Base-by-base conservation (phyloP, 2,888 invertebrate species). In the Ctenicera cuprea region DNA sequence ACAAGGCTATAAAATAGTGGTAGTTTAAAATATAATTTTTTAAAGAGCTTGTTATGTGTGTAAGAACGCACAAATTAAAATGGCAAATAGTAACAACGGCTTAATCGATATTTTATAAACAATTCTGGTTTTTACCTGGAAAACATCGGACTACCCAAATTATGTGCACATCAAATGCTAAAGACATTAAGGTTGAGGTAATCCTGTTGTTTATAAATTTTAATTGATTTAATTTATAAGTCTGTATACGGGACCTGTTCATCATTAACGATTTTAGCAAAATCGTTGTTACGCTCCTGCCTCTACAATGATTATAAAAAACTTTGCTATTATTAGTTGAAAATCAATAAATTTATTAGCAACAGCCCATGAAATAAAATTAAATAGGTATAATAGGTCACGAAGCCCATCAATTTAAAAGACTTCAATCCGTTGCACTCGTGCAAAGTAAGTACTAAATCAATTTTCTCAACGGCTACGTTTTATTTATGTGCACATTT, bases 381-480 rank as follows among this genome's bases (percentile, higher is more conserved):
- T 54, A 54, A 54, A 30, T 62, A 38, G 41, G 38, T 18, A 50
- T 69, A 69, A 69, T 69, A 62, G 45, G 69, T 69, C 69, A 69
- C 69, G 69, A 62, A 69, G 41, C 37, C 16, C 50, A 50, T 69
- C 62, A 62, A 62, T 61, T 62, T 69, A 62, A 69, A 59, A 69
- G 33, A 20, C 41, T 26, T 62, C 62, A 62, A 69, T 69, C 38
- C 48, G 45, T 62, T 69, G 61, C 61, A 69, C 69, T 69, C 69
- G 50, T 52, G 69, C 69, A 69, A 69, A 50, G 48, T 62, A 52
- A 69, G 61, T 61, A 69, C 48, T 69, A 69, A 69, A 69, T 69
- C 69, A 69, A 69, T 69, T 69, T 61, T 52, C 50, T 37, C 50
- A 69, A 69, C 52, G 22, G 69, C 69, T 69, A 38, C 48, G 48